Evolutionary conservation across 2,888 invertebrate genomes (phyloP).

Genomic region (Athalia cordata): DNA sequence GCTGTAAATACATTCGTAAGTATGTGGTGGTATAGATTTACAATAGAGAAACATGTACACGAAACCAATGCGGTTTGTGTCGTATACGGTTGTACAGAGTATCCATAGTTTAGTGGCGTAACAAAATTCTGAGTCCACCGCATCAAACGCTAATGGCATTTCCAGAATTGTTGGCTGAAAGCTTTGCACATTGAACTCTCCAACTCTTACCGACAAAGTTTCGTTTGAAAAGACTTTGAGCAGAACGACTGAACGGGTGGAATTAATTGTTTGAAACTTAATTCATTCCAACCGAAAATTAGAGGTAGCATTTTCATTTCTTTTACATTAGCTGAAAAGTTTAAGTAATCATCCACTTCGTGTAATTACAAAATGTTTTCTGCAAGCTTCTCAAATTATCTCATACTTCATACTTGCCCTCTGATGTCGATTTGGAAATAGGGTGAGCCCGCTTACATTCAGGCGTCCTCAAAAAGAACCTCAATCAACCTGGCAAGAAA

Average conservation of each 20-base stretch:
- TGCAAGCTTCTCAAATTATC: neutral
- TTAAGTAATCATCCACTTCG: conserved; percentile 5
- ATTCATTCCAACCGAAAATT: conserved; percentile 7
- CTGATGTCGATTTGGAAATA: neutral
- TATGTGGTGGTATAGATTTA: too few relatives aligned
- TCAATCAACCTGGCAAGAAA: neutral
- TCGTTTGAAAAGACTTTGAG: neutral
- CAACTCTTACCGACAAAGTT: neutral
- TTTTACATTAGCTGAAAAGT: neutral
- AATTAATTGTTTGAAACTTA: conserved; percentile 15
- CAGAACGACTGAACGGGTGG: conserved; percentile 4
- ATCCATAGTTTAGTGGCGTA: too few relatives aligned
- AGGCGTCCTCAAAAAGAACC: neutral
- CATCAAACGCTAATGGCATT: too few relatives aligned
- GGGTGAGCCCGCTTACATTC: too few relatives aligned
- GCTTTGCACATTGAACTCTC: conserved; percentile 7
- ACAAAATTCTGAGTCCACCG: too few relatives aligned
- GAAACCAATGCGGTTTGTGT: too few relatives aligned
- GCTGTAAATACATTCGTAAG: too few relatives aligned
- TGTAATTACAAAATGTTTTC: conserved; percentile 12
- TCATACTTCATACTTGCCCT: neutral
- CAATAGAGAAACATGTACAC: too few relatives aligned
- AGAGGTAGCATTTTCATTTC: conserved; percentile 14
- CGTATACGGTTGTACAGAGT: too few relatives aligned
- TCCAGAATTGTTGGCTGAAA: too few relatives aligned